Evolutionary conservation across 2,113 vertebrate genomes (phyloP), one percentile per base, ranked within the genome.

Genomic region (Bagarius yarrelli): DNA sequence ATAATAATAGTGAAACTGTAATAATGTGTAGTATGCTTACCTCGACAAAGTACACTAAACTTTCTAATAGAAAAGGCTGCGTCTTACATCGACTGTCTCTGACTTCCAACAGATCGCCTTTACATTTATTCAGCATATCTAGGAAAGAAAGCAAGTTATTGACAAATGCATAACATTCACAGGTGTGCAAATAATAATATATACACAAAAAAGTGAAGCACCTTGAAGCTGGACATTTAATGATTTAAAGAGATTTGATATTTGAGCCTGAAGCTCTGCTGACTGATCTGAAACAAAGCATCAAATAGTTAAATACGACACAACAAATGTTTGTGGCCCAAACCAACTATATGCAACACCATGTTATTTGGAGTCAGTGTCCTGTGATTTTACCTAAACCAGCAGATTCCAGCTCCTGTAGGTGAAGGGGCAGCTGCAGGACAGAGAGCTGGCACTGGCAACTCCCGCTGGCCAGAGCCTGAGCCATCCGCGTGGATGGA

Each of bases 41-140:
- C 96, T 99, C 98, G n/a, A 96, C 93, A 87, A 99, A 98, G 93
- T 97, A 98, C 90, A 97, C 92, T 16, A 98, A 88, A 81, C 94
- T 98, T 93, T 99, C 97, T 94, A 99, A 91, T 86, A 95, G 84
- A 79, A 87, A 87, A 60, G 95, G 94, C 34, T 90, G 90, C 16
- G 94, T 94, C 94, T 93, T 96, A 90, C 95, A 94, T 85, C 87
- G 92, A 83, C 92, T 88, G 36, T 93, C 95, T 90, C 91, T 94
- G 85, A 94, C 91, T 91, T 95, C 95, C 91, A 99, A 91, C 81
- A 97, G 89, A 79, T 96, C 93, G 23, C 97, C 97, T 95, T 96
- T 96, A 93, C 95, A 96, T 90, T 94, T 97, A 92, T 86, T 95
- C 86, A 96, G 93, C 66, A 97, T 91, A 61, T 97, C 98, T 99